Evolutionary conservation across 2,888 invertebrate genomes (phyloP).

Genomic region (Polyommatus icarus): DNA sequence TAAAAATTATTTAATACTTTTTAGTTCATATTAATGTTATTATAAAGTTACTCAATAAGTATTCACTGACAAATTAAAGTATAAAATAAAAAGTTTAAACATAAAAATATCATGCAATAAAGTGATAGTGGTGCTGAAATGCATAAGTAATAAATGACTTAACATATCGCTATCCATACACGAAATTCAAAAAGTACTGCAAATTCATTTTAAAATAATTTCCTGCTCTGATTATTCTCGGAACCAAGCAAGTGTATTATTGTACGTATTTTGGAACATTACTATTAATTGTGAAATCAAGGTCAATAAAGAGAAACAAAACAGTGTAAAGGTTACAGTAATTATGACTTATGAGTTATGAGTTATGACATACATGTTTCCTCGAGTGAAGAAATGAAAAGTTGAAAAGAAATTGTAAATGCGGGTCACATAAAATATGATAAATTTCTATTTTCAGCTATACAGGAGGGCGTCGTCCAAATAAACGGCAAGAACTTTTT

Average conservation of each 20-base stretch:
- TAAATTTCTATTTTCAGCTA: slow-evolving; percentile 46
- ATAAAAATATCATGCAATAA: too few relatives aligned
- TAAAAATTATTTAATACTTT: too few relatives aligned
- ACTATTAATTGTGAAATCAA: not conserved
- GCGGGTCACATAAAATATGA: not conserved
- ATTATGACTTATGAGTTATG: too few relatives aligned
- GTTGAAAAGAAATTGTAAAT: not conserved
- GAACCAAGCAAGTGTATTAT: not conserved
- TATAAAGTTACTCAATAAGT: too few relatives aligned
- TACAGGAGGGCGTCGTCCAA: slow-evolving; percentile 69
- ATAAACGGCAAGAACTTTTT: slow-evolving; percentile 82
- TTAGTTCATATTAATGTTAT: too few relatives aligned
- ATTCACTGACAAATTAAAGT: too few relatives aligned
- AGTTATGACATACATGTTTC: slow-evolving; percentile 4
- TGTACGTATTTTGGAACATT: not conserved
- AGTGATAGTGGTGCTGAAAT: too few relatives aligned
- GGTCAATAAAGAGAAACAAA: not conserved
- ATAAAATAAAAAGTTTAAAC: too few relatives aligned
- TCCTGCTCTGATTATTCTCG: not conserved
- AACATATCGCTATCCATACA: too few relatives aligned
- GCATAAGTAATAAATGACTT: too few relatives aligned
- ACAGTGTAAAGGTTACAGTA: not conserved
- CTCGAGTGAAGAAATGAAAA: not conserved
- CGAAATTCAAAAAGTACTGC: too few relatives aligned
- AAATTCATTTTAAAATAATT: not conserved